Conservation (phyloP, 2,888 invertebrate genomes). For the Acronicta leporina region DNA sequence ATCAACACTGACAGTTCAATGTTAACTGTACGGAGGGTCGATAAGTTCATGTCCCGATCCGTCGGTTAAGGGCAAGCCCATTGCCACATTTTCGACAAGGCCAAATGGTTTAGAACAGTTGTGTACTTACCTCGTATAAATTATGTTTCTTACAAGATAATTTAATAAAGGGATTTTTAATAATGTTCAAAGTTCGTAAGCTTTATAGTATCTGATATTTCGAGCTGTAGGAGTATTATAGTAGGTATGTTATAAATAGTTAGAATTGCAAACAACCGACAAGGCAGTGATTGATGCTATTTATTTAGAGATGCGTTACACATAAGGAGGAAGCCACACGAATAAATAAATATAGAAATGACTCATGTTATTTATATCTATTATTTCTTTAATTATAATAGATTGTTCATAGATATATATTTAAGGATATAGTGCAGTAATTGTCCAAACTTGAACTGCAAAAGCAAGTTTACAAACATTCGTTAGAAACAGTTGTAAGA, state of each 20-base stretch:
- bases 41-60: constrained; percentile 56
- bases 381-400: too few species aligned
- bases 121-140: background rate
- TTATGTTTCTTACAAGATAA: too few species aligned
- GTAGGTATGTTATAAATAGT: background rate
- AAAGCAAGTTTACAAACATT: too few species aligned
- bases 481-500: too few species aligned
- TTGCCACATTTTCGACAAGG: constrained; percentile 43
- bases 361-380: too few species aligned
- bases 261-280: background rate
- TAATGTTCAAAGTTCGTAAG: background rate
- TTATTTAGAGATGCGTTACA: background rate
- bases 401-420: background rate
- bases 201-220: background rate
- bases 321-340: constrained; percentile 14
- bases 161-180: too few species aligned
- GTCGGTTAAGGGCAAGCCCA: constrained; percentile 57
- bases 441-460: too few species aligned
- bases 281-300: background rate
- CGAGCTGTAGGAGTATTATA: background rate
- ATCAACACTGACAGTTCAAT: constrained; percentile 62
- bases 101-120: constrained; percentile 13
- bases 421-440: too few species aligned
- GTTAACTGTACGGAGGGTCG: constrained; percentile 58
- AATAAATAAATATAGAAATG: constrained; percentile 16